A percentile compares a stretch with the other conserved stretches of the same genome.
Evolutionary conservation across 30 jellyfish, hydroid and myxozoan species (phyloP).

Genomic region (Cassiopea andromeda): DNA sequence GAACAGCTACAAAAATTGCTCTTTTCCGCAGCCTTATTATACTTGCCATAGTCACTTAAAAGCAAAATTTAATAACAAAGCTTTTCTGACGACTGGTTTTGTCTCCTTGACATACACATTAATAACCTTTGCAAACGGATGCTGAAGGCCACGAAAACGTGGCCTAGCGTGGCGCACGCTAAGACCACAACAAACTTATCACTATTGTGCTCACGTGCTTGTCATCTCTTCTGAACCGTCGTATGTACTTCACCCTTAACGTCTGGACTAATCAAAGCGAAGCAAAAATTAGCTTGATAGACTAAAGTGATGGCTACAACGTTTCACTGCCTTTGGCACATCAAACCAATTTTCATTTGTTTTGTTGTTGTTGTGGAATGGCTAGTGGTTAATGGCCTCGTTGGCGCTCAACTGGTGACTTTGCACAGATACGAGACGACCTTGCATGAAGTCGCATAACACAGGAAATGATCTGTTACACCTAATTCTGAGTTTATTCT

Average conservation of each 20-base stretch:
- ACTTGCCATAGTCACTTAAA: conserved; percentile 22
- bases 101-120: not conserved
- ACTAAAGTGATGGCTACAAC: not conserved
- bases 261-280: not conserved
- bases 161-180: not conserved
- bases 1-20: conserved; percentile 13
- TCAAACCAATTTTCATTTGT: not conserved
- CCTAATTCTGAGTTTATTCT: no score
- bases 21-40: conserved; percentile 50
- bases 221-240: not conserved
- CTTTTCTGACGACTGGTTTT: not conserved
- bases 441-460: not conserved
- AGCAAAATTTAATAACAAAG: not conserved
- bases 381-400: not conserved
- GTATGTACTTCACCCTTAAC: not conserved
- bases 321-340: not conserved
- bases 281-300: not conserved
- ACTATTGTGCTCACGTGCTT: not conserved
- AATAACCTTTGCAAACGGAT: not conserved
- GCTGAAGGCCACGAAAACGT: not conserved
- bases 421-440: not conserved
- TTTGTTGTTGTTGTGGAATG: not conserved
- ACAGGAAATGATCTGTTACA: no score
- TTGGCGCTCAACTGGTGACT: not conserved
- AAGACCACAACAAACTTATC: not conserved